A percentile compares a stretch with the other conserved stretches of the same genome.
phyloP scores from a whole-genome alignment of 2,797 vertebrate genomes.

The Nannoperca australis region DNA sequence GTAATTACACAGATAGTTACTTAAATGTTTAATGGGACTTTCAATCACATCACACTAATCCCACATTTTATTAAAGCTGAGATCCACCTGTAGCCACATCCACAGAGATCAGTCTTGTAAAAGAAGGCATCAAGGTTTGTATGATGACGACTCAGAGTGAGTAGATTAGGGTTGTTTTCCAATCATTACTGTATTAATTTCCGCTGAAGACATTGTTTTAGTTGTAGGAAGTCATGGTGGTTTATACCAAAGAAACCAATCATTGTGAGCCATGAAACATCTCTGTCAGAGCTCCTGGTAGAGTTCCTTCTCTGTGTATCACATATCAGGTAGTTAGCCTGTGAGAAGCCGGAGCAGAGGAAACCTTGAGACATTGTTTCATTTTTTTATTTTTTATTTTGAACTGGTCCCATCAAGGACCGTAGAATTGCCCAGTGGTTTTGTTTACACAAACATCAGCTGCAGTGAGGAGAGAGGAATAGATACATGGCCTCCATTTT shows the following conservation, averaged over 20 bases:
- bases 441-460: conserved; percentile 83
- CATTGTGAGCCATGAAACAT: conserved; percentile 72
- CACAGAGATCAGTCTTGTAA: conserved; percentile 6
- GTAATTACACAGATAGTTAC: conserved; percentile 37
- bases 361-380: conserved; percentile 43
- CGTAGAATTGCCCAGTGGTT: conserved; percentile 65
- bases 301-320: conserved; percentile 43
- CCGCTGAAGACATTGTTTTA: conserved; percentile 22
- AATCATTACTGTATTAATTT: conserved; percentile 32
- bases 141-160: conserved; percentile 5
- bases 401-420: conserved; percentile 45
- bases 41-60: conserved; percentile 12
- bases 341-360: conserved; percentile 42
- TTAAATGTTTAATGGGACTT: conserved; percentile 25
- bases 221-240: conserved; percentile 58
- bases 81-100: conserved; percentile 23
- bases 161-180: conserved; percentile 16
- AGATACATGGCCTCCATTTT: conserved; percentile 65
- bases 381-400: conserved; percentile 18
- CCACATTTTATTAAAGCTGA: conserved; percentile 7
- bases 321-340: conserved; percentile 51
- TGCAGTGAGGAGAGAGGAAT: conserved; percentile 59
- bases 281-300: conserved; percentile 40
- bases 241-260: conserved; percentile 86
- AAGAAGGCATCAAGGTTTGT: not conserved